These are phyloP conservation scores for Oryzaephilus surinamensis DNA, from an alignment of 1,140 invertebrate species.

Conservation along the genomic window DNA sequence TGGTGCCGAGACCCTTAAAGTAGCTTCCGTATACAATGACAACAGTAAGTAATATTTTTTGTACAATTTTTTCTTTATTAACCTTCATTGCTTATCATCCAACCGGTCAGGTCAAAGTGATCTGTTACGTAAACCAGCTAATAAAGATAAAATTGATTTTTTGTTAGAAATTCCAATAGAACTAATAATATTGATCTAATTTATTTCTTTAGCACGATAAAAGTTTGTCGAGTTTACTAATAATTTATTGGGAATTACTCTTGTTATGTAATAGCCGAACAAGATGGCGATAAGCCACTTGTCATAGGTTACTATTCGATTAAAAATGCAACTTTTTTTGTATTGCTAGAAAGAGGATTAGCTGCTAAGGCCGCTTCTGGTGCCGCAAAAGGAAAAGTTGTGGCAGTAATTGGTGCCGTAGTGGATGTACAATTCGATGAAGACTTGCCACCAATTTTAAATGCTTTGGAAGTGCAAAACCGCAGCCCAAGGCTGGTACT, in stretches of 20 bases:
- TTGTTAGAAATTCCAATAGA: too few species aligned
- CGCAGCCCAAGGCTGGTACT: constrained; percentile 61
- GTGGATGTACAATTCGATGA: constrained; percentile 99
- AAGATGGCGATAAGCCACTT: too few species aligned
- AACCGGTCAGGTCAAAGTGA: constrained; percentile 1
- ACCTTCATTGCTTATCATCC: too few species aligned
- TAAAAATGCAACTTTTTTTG: constrained; percentile 2
- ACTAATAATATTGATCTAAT: too few species aligned
- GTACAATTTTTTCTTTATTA: too few species aligned
- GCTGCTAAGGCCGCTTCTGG: constrained; percentile 39
- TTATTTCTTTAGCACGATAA: too few species aligned
- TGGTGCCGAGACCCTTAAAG: constrained; percentile 29
- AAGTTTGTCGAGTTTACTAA: not conserved
- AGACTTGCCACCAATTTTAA: constrained; percentile 90
- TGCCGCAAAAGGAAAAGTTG: constrained; percentile 58
- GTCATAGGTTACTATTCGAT: not conserved
- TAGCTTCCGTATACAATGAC: constrained; percentile 23
- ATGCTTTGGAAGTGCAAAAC: constrained; percentile 89
- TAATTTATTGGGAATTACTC: too few species aligned
- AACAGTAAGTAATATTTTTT: constrained; percentile 20
- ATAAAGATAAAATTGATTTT: too few species aligned
- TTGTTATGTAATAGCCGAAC: too few species aligned
- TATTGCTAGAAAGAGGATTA: constrained; percentile 24
- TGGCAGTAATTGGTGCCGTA: constrained; percentile 98
- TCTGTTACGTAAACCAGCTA: too few species aligned